Evolutionary conservation across 2,888 invertebrate genomes (phyloP).

Genomic region (Eilema depressum): DNA sequence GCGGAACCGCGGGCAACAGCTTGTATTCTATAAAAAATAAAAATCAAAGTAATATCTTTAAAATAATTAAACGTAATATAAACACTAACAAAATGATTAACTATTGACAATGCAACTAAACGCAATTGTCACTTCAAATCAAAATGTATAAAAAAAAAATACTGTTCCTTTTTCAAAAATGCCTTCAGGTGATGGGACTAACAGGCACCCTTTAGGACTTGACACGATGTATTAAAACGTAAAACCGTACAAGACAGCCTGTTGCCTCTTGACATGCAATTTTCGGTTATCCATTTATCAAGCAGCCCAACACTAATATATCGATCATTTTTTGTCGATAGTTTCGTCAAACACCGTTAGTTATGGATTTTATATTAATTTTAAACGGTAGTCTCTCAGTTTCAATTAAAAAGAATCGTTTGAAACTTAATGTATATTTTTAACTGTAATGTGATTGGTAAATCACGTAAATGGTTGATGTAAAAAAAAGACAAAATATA

Average conservation of each 20-base stretch:
- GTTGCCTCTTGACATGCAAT: constrained; percentile 85
- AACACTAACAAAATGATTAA: not conserved
- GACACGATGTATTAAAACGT: constrained; percentile 81
- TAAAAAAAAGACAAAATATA: constrained; percentile 15
- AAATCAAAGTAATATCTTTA: no score
- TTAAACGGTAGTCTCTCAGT: constrained; percentile 41
- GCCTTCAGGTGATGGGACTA: constrained; percentile 71
- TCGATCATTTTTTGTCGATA: constrained; percentile 63
- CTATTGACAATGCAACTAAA: constrained; percentile 6
- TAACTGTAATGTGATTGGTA: constrained; percentile 42
- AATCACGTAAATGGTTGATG: constrained; percentile 23
- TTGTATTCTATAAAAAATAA: no score
- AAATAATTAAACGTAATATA: not conserved
- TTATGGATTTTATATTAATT: constrained; percentile 43
- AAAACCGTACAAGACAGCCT: constrained; percentile 72
- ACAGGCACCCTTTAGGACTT: constrained; percentile 66
- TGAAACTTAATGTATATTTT: constrained; percentile 27
- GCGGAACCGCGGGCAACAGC: no score
- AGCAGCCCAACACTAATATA: constrained; percentile 58
- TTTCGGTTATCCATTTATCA: constrained; percentile 83
- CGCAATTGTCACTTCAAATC: constrained; percentile 26
- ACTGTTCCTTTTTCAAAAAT: constrained; percentile 45
- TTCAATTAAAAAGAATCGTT: constrained; percentile 46
- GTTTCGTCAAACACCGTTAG: constrained; percentile 35
- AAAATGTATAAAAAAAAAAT: constrained; percentile 34